Evolutionary conservation across 2,113 vertebrate species (phyloP).

Genomic region (Dicrurus megarhynchus): DNA sequence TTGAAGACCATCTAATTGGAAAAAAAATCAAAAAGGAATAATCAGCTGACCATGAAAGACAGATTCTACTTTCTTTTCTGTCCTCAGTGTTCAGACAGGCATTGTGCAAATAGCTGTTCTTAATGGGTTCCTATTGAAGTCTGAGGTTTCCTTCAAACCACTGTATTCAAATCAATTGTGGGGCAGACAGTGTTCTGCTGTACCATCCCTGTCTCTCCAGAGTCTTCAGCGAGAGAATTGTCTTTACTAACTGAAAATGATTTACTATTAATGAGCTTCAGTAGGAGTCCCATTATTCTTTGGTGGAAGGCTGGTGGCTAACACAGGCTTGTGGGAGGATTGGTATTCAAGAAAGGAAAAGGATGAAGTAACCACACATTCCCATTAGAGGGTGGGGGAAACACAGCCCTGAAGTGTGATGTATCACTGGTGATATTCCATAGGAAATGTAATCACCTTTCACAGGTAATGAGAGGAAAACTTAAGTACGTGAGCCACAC

Average conservation of each 20-base stretch:
- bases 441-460: slow-evolving; percentile 49
- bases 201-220: slow-evolving; percentile 10
- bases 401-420: not conserved
- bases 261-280: slow-evolving; percentile 25
- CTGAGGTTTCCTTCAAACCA: slow-evolving; percentile 48
- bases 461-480: slow-evolving; percentile 6
- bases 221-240: not conserved
- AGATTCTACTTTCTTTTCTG: not conserved
- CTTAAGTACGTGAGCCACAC: not conserved
- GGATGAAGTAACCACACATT: slow-evolving; percentile 26
- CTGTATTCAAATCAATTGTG: slow-evolving; percentile 7
- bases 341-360: slow-evolving; percentile 25
- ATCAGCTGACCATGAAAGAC: not conserved
- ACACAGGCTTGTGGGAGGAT: not conserved
- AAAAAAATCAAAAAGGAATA: not conserved
- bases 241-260: slow-evolving; percentile 21
- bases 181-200: not conserved
- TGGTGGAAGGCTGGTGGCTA: slow-evolving; percentile 10
- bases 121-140: slow-evolving; percentile 4
- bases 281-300: slow-evolving; percentile 22
- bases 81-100: not conserved
- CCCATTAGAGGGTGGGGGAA: not conserved
- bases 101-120: not conserved
- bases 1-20: not conserved
- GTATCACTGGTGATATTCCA: slow-evolving; percentile 5